These are phyloP conservation scores for Nyctibius bracteatus DNA, from an alignment of 2,113 vertebrate genomes.

Conservation along the genomic window DNA sequence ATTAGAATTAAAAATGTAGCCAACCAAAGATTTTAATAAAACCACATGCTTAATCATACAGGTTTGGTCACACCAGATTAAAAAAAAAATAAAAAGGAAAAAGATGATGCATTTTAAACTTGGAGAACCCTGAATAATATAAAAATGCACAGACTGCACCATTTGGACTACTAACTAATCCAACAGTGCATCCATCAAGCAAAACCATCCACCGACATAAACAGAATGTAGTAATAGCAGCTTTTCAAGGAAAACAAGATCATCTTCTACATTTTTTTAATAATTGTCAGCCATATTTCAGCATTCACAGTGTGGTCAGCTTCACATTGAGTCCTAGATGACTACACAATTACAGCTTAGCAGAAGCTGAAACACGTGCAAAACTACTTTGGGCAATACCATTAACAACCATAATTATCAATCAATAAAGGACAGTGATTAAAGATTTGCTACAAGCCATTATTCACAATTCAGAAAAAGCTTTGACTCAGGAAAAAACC, in stretches of 20 bases:
- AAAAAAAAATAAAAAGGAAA: not conserved
- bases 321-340: not conserved
- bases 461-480: not conserved
- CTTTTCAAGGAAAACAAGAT: slow-evolving; percentile 19
- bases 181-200: not conserved
- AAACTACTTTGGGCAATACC: not conserved
- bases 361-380: not conserved
- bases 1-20: not conserved
- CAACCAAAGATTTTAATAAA: not conserved
- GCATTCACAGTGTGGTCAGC: not conserved
- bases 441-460: not conserved
- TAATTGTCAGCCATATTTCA: not conserved
- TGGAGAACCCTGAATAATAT: not conserved
- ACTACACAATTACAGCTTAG: not conserved
- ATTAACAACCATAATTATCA: not conserved
- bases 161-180: not conserved
- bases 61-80: not conserved
- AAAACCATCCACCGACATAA: not conserved
- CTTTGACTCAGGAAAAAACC: not conserved
- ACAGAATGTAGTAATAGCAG: not conserved
- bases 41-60: not conserved
- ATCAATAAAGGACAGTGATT: not conserved
- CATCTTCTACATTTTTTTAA: not conserved
- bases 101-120: not conserved
- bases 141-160: not conserved